phyloP scores from a whole-genome alignment of 1,140 invertebrate genomes.

The Eupristina koningsbergeri region DNA sequence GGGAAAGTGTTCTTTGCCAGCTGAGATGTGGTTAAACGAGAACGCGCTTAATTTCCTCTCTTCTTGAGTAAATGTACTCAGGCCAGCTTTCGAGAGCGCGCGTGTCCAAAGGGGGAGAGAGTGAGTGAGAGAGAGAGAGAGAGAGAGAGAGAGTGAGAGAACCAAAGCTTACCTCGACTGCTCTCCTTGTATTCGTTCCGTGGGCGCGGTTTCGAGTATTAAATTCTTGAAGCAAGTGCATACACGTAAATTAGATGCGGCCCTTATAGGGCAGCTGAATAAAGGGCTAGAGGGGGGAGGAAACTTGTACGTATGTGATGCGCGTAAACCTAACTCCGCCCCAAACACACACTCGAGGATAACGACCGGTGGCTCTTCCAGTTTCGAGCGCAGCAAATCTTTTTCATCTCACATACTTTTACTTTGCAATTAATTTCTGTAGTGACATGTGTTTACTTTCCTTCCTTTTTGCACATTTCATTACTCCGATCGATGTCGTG shows the following conservation, averaged over 20 bases:
- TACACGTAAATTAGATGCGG: slow-evolving; percentile 65
- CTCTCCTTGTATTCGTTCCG: slow-evolving; percentile 49
- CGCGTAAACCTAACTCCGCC: background rate
- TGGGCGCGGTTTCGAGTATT: slow-evolving; percentile 64
- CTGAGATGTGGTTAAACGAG: background rate
- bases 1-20: slow-evolving; percentile 5
- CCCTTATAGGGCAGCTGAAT: slow-evolving; percentile 46
- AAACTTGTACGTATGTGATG: background rate
- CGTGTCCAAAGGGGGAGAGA: background rate
- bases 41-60: slow-evolving; percentile 3
- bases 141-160: no score
- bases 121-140: background rate
- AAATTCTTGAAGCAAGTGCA: slow-evolving; percentile 62
- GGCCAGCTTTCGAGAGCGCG: background rate
- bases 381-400: background rate
- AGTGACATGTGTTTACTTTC: background rate
- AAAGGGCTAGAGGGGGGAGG: background rate
- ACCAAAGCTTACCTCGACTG: background rate
- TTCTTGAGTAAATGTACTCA: slow-evolving; percentile 28
- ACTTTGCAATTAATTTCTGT: slow-evolving; percentile 8
- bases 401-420: background rate
- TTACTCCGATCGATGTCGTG: background rate
- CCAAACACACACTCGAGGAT: background rate
- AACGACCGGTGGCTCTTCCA: background rate
- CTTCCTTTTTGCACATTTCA: background rate